Base-by-base conservation (phyloP, 2,797 vertebrate genomes). In the Fringilla coelebs region DNA sequence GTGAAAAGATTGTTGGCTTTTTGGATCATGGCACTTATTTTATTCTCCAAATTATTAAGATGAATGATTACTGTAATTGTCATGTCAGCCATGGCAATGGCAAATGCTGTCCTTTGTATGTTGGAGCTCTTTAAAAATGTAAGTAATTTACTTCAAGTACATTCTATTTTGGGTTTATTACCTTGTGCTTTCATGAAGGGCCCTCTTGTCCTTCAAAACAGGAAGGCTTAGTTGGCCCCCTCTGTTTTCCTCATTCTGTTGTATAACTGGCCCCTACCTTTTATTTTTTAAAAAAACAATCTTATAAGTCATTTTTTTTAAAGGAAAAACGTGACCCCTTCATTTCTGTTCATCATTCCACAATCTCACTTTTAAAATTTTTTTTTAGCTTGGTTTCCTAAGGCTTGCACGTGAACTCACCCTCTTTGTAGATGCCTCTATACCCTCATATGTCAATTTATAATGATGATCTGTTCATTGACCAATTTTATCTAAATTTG, bases 171-270 rank as follows among this genome's bases (percentile, higher is more conserved):
- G 46, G 38, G 12, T 57, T 82, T 32, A 26, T 66, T 90, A 79
- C 67, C 40, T 82, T 78, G 34, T 67, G 32, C 60, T 94, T 90
- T 91, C 34, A 34, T 52, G 55, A 82, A 90, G 28, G 36, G 43
- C 21, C 51, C 48, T 82, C 55, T 95, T 82, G 85, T 82, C 91
- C 93, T 94, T 93, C 85, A 60, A 38, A 91, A 75, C 5, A 93
- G 73, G 32, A 93, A 79, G 51, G 48, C 11, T 84, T 3, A 0
- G 20, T 38, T 81, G 43, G 18, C 26, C 40, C 10, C 49, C 48
- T 70, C 57, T 75, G 15, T 55, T 83, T 72, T 74, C 25, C 28
- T 78, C 40, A 48, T 72, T 90, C 60, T 55, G 9, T 84, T 78
- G 17, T 70, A 24, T 46, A 77, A 70, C 25, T 70, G 36, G 13